Base-by-base conservation (phyloP, 2,113 vertebrate species). In the Gallinago paraguaiae region DNA sequence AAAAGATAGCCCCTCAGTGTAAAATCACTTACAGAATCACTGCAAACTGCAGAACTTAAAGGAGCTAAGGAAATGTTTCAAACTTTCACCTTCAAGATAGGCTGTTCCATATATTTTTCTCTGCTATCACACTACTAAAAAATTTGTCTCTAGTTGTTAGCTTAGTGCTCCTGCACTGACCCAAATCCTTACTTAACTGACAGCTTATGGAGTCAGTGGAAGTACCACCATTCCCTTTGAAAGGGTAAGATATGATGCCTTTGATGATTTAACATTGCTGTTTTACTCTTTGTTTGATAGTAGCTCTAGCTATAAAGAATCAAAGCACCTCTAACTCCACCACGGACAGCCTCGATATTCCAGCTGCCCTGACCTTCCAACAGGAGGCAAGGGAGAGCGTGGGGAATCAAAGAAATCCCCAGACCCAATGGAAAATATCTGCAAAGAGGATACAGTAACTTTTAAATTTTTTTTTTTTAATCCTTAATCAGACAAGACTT, bases 381-480 rank as follows among this genome's bases (percentile, higher is more conserved):
- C 2, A 45, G 25, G 7, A 39, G 17, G 51, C 1, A 4, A 15
- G 4, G 22, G 27, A 9, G 17, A 3, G 23, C 8, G 13, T 6
- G 8, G 10, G 30, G 11, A 41, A 43, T 51, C 25, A 31, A 16
- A 46, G 16, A 60, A n/a, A 54, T 41, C 20, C 23, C 18, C 31
- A 82, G 51, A 37, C 14, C 18, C 39, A 45, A 39, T 10, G 15
- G 33, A 46, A 82, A 46, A 39, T 39, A 46, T 39, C 14, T 68
- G 15, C 33, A 60, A 65, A 68, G n/a, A 74, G 6, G 7, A 41
- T 3, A 46, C 30, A n/a, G 17, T 33, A 57, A 18, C 18, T 24
- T 43, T 39, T 39, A 39, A 37, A 37, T 37, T 37, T 39, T 39
- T 39, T 39, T 39, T 39, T 39, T 39, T 8, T 39, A 39, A 39